These are phyloP conservation scores for Micromesistius poutassou DNA, from an alignment of 2,797 vertebrate species.

Conservation along the genomic window DNA sequence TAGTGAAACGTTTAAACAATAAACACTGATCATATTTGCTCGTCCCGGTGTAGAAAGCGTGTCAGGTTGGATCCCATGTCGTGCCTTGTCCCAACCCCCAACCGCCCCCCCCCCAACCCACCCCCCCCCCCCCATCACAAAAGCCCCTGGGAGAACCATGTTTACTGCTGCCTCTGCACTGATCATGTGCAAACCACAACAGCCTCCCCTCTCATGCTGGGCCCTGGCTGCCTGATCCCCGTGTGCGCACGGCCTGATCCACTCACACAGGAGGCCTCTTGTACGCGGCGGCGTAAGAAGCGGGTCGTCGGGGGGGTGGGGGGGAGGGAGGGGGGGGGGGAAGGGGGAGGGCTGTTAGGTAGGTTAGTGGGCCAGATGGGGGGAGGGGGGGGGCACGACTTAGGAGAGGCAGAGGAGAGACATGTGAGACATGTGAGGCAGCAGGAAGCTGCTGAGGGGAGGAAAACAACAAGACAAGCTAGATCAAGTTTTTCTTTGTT, in stretches of 20 bases:
- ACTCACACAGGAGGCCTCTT: not conserved
- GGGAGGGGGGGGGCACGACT: constrained; percentile 12
- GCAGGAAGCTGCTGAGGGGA: not conserved
- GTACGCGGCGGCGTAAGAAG: constrained; percentile 26
- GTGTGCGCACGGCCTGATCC: not conserved
- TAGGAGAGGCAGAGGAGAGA: constrained; percentile 25
- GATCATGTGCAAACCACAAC: not conserved
- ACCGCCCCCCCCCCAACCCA: not conserved
- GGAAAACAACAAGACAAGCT: constrained; percentile 11
- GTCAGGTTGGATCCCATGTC: not conserved
- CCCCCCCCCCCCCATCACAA: not conserved
- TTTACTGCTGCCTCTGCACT: not conserved
- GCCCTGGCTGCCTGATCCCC: not conserved
- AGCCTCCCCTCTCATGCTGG: not conserved
- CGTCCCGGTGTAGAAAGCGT: not conserved
- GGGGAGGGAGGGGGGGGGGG: constrained; percentile 13
- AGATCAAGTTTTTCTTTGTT: too few species aligned
- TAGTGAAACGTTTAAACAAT: not conserved
- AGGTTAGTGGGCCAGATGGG: constrained; percentile 53
- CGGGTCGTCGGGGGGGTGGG: constrained; percentile 14
- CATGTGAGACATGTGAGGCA: constrained; percentile 8
- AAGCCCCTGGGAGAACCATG: not conserved
- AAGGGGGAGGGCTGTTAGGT: too few species aligned
- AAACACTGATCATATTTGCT: not conserved
- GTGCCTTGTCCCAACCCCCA: not conserved